Evolutionary conservation across 1,140 invertebrate genomes (phyloP).

Genomic region (Meloidogyne exigua): DNA sequence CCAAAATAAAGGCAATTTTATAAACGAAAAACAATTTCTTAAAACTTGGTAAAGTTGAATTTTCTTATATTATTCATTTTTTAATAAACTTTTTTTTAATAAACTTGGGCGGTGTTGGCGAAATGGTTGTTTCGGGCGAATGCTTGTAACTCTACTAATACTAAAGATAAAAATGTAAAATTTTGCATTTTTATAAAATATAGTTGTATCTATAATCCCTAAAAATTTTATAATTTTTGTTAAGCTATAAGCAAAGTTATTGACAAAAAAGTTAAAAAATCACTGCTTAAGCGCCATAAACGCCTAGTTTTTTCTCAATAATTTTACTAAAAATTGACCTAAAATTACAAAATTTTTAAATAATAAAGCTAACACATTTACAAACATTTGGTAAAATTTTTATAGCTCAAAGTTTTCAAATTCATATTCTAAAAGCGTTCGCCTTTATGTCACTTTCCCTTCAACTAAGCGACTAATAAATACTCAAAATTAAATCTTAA

Average conservation of each 20-base stretch:
- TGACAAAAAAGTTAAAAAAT: neutral
- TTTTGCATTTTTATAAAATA: neutral
- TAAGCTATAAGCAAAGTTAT: neutral
- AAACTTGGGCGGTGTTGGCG: neutral
- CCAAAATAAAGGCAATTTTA: neutral
- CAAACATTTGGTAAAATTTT: too few relatives aligned
- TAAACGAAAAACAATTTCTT: neutral
- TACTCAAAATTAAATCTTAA: too few relatives aligned
- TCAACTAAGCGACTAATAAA: too few relatives aligned
- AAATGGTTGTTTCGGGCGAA: neutral
- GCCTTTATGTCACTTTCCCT: too few relatives aligned
- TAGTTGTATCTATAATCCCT: neutral
- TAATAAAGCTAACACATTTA: too few relatives aligned
- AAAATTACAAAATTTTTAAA: too few relatives aligned
- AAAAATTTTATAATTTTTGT: neutral
- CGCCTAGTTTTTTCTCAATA: too few relatives aligned
- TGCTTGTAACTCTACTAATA: neutral
- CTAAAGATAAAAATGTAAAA: neutral
- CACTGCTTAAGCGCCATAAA: too few relatives aligned
- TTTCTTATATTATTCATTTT: conserved; percentile 1
- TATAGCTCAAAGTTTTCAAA: too few relatives aligned
- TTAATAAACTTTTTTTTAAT: neutral
- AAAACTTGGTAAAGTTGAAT: neutral
- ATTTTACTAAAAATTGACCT: too few relatives aligned
- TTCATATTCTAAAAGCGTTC: too few relatives aligned